Evolutionary conservation across 2,888 invertebrate genomes (phyloP), one percentile per base, ranked within the genome.

Genomic region (Cistogaster globosa): DNA sequence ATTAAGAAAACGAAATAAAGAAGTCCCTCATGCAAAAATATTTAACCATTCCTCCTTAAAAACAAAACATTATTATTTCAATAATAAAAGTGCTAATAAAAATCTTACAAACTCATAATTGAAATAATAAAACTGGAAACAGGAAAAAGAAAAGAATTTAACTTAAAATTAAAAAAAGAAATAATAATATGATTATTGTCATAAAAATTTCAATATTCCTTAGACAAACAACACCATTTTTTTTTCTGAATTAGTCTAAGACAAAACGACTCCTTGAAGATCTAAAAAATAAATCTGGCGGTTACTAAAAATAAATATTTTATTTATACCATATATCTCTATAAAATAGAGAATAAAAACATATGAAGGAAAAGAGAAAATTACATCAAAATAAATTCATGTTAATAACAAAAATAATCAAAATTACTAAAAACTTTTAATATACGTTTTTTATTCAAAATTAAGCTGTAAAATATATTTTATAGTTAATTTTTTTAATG

Each of bases 201-300:
- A 69, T 75, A 85, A 85, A 68, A 85, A 78, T 71, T 45, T 76
- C 12, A 58, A 16, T 60, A 51, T 51, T 57, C 51, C 20, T 45
- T 71, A 36, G 51, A n/a, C 63, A 18, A 65, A 65, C 48, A 69
- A 71, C 12, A 76, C 16, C 65, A 26, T 16, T 26, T 63, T 8
- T 45, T 55, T 48, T 57, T 63, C 57, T 55, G 48, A 55, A 76
- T 51, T 71, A 69, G 26, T 53, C 32, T 58, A 32, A 67, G 80
- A 74, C 80, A 74, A 60, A 80, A 74, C 67, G 80, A 74, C 74
- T 74, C 68, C 74, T 51, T 65, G 36, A 60, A 45, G 58, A 74
- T 2, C 67, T 74, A 51, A 80, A 80, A 58, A 74, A 12, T 14
- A 14, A 60, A 22, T n/a, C 26, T 53, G 26, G 60, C 32, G 6